Conservation (phyloP, 2,888 invertebrate genomes). For the Troides aeacus region DNA sequence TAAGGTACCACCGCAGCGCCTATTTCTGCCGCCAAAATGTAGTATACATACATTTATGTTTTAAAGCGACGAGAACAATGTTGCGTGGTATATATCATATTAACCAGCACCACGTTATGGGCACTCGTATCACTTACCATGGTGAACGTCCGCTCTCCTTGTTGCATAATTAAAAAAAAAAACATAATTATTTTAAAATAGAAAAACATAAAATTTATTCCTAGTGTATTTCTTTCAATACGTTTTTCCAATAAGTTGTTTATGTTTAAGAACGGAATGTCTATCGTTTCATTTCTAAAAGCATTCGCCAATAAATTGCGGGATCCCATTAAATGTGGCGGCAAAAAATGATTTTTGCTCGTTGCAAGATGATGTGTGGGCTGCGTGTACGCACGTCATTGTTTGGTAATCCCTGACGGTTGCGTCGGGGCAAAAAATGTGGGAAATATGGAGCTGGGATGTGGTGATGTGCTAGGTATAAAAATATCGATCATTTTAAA, state of each 20-base stretch:
- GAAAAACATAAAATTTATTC: background rate
- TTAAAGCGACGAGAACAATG: no score
- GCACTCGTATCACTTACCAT: no score
- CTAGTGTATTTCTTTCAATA: slow-evolving; percentile 8
- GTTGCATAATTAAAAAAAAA: no score
- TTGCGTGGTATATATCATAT: no score
- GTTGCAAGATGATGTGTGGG: slow-evolving; percentile 67
- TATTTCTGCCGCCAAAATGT: no score
- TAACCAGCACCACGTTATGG: no score
- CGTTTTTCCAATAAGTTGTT: slow-evolving; percentile 11
- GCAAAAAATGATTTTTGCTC: slow-evolving; percentile 57
- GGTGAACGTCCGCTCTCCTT: no score
- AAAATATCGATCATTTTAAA: background rate
- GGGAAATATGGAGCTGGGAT: slow-evolving; percentile 54
- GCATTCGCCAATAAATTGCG: slow-evolving; percentile 54
- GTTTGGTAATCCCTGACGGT: slow-evolving; percentile 64
- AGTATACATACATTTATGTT: no score
- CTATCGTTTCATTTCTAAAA: slow-evolving; percentile 35
- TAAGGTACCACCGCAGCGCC: no score
- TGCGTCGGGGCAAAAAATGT: slow-evolving; percentile 62
- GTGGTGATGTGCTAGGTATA: slow-evolving; percentile 42
- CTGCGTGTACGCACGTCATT: slow-evolving; percentile 60
- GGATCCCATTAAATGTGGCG: slow-evolving; percentile 66
- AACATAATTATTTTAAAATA: background rate
- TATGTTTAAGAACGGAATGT: slow-evolving; percentile 24